phyloP scores from a whole-genome alignment of 2,113 vertebrate genomes.

The Mastomys natalensis region DNA sequence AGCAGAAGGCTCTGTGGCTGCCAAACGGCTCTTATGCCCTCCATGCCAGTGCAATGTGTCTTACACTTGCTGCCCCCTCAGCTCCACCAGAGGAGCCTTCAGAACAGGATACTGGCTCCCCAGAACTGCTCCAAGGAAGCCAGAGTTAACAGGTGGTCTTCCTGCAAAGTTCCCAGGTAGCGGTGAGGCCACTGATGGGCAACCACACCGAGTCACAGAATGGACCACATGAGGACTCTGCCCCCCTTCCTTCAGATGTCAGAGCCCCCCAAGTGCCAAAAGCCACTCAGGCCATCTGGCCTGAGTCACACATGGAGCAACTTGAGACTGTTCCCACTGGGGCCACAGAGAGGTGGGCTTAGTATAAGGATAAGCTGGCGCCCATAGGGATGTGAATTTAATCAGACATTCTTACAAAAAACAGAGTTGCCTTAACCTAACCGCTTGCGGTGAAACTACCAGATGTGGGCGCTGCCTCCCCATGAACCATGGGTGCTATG shows the following conservation, averaged over 20 bases:
- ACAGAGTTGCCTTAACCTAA: neutral
- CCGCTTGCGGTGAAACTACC: neutral
- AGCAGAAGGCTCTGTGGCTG: accelerated
- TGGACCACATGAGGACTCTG: neutral
- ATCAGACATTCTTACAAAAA: neutral
- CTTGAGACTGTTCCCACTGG: neutral
- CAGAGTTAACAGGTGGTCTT: neutral
- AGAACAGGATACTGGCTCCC: accelerated
- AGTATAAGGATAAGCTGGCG: no score
- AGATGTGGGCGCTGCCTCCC: neutral
- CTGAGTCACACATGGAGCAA: neutral
- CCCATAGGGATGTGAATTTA: neutral
- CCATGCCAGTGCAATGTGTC: accelerated
- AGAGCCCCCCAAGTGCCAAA: neutral
- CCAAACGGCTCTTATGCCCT: neutral
- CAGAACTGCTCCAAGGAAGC: neutral
- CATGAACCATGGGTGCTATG: no score
- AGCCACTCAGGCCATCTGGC: accelerated
- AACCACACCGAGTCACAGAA: neutral
- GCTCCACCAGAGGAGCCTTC: neutral
- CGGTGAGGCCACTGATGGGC: no score
- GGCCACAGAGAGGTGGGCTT: no score
- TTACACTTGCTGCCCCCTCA: neutral
- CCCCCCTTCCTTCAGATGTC: neutral
- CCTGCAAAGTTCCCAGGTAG: neutral